Base-by-base conservation (phyloP, 35 echinoderm and acorn worm genomes). In the Hemicentrotus pulcherrimus region DNA sequence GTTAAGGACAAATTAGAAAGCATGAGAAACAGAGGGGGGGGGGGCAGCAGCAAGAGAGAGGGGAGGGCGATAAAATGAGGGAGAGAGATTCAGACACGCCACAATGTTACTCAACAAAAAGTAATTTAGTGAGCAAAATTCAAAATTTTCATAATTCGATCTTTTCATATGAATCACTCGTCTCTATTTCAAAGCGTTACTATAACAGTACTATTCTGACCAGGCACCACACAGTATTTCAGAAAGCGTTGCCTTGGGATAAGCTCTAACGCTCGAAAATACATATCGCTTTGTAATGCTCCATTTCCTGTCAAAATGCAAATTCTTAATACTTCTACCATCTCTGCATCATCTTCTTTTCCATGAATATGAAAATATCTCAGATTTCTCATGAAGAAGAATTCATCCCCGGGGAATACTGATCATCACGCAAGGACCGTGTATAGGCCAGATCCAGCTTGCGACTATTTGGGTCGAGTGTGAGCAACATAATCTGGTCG, bases 241-340 rank as follows among this genome's bases (percentile, higher is more conserved):
- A 28, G 65, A 78, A 78, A 78, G 65, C 19, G 28, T 78, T n/a
- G 65, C 65, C 65, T 78, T 78, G 65, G 65, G 65, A 78, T 18
- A 78, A 78, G 65, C 65, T 78, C 65, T 78, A 22, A 18, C 24
- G 28, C 65, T 78, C 24, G 28, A 15, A 78, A 78, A 78, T 41
- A 78, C n/a, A 78, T 78, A 78, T 78, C 65, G 22, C 65, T 78
- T 78, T 78, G 65, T 78, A 78, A 78, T 78, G 65, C 65, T 78
- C 65, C 65, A 78, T 78, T 78, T 78, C 65, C 65, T 28, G 65
- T 78, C 65, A 78, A 78, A 28, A 78, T 78, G 65, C 65, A 78
- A 78, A 78, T 78, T 78, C 65, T 7, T 78, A 78, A 78, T 78
- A 78, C 65, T 78, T 78, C 65, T 28, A 22, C 65, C 65, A 78